Base-by-base conservation (phyloP, 1,140 invertebrate genomes). In the Neotoxoptera formosana region DNA sequence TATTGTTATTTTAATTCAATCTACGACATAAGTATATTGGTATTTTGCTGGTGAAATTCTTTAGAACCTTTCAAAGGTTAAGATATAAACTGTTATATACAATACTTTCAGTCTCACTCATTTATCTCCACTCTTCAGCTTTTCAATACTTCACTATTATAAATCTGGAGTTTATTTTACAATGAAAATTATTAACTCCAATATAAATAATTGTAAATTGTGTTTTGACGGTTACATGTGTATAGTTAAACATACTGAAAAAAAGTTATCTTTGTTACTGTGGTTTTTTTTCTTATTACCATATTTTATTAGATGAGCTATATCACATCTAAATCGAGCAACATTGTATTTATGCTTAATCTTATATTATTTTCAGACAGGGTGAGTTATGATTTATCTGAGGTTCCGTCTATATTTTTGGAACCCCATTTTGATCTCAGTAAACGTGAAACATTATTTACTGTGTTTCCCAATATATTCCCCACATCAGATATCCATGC, bases 351-450 rank as follows among this genome's bases (percentile, higher is more conserved):
- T 93, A 53, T 81, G 47, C 7, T 41, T 14, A 56, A 91, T 53
- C 1, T 91, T 51, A 81, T 91, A 34, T 93, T 93, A 56, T 51
- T 93, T 91, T 53, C 34, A 94, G 94, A 94, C 51, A 93, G 90
- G 93, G 51, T 76, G 20, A 90, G 96, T 94, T 95, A 96, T 94
- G 96, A 97, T 95, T 95, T 97, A 36, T 96, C 96, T 93, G 96
- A 96, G 93, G 97, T 99, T 95, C 98, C 98, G 93, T 97, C 97
- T 95, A 97, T 99, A 94, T 99, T 99, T 96, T 96, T 99, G 94
- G 97, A 97, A 95, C 96, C 97, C 14, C 96, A 97, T 93, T 97
- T 99, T 95, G 97, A 97, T 95, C 96, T 99, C 83, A 97, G 97
- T 94, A 97, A 98, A 95, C 96, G 96, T 81, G 96, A 97, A 93